Conservation (phyloP, 2,888 invertebrate genomes). For the Amphipyra berbera region DNA sequence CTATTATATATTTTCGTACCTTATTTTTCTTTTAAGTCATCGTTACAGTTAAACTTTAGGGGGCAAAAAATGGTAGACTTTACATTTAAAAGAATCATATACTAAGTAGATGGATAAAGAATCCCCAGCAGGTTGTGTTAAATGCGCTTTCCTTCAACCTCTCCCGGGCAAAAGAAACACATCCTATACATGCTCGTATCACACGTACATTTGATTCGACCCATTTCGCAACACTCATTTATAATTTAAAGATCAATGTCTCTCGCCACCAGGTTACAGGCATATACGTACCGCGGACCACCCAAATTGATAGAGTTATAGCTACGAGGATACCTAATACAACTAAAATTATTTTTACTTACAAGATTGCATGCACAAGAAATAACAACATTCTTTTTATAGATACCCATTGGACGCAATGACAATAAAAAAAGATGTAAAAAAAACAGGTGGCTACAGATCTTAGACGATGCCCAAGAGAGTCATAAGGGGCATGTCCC, state of each 20-base stretch:
- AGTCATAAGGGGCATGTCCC: constrained; percentile 71
- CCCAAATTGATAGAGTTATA: constrained; percentile 29
- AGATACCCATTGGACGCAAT: constrained; percentile 58
- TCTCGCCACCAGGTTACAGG: constrained; percentile 51
- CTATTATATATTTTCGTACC: constrained; percentile 6
- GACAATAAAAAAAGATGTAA: constrained; percentile 70
- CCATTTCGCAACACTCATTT: constrained; percentile 71
- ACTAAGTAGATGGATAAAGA: constrained; percentile 36
- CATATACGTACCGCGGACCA: constrained; percentile 13
- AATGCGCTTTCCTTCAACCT: constrained; percentile 46
- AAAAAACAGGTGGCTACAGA: constrained; percentile 74
- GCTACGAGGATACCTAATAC: constrained; percentile 4
- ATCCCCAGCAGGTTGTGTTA: constrained; percentile 45
- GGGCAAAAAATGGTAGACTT: constrained; percentile 7
- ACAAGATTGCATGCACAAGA: constrained; percentile 19
- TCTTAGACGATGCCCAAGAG: constrained; percentile 72
- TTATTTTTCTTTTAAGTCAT: constrained; percentile 17
- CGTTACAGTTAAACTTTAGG: constrained; percentile 12
- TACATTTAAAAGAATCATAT: constrained; percentile 26
- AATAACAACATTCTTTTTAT: constrained; percentile 43
- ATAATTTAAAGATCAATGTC: constrained; percentile 71
- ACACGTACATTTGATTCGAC: constrained; percentile 63
- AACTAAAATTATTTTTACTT: constrained; percentile 13
- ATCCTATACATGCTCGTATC: constrained; percentile 36
- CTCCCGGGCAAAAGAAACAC: constrained; percentile 31